A percentile compares a stretch with the other conserved stretches of the same genome.
These are phyloP conservation scores for Camptogramma bilineatum DNA, from an alignment of 2,888 invertebrate species.

Conservation along the genomic window DNA sequence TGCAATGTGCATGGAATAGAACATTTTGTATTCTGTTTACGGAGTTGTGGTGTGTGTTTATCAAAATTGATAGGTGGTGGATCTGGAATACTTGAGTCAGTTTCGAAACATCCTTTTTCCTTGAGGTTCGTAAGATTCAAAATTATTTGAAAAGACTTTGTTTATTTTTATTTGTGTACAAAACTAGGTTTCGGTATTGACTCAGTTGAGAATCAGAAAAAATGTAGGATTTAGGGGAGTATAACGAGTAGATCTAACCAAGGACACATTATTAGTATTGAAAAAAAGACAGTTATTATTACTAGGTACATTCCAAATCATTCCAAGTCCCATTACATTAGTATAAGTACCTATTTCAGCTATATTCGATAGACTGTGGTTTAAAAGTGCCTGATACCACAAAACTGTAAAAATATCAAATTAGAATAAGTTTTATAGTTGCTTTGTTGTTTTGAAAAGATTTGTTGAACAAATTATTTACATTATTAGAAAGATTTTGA, in stretches of 20 bases:
- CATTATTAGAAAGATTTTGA: not conserved
- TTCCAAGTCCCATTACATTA: conserved; percentile 18
- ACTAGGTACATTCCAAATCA: conserved; percentile 32
- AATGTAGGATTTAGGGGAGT: conserved; percentile 4
- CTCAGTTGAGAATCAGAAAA: conserved; percentile 7
- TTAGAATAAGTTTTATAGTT: conserved; percentile 15
- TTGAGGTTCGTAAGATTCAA: not conserved
- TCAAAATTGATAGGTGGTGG: conserved; percentile 42
- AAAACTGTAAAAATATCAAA: conserved; percentile 23
- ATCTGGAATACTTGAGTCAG: conserved; percentile 11
- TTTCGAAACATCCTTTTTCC: conserved; percentile 2
- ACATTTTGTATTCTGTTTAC: conserved; percentile 16
- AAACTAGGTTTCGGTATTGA: conserved; percentile 11
- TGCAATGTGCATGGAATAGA: conserved; percentile 17
- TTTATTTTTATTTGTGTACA: not conserved
- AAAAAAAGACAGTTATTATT: conserved; percentile 6
- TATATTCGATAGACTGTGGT: conserved; percentile 14
- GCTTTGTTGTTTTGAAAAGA: conserved; percentile 10
- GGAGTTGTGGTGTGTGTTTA: conserved; percentile 43
- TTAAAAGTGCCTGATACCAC: conserved; percentile 33
- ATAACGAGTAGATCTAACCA: conserved; percentile 5
- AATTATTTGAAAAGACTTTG: not conserved
- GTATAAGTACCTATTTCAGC: conserved; percentile 8
- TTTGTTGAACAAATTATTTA: conserved; percentile 22
- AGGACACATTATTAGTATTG: conserved; percentile 12